A percentile compares a stretch with the other conserved stretches of the same genome.
These are phyloP conservation scores for Drosophila mayaguana DNA, from an alignment of 2,888 invertebrate species.

Conservation along the genomic window DNA sequence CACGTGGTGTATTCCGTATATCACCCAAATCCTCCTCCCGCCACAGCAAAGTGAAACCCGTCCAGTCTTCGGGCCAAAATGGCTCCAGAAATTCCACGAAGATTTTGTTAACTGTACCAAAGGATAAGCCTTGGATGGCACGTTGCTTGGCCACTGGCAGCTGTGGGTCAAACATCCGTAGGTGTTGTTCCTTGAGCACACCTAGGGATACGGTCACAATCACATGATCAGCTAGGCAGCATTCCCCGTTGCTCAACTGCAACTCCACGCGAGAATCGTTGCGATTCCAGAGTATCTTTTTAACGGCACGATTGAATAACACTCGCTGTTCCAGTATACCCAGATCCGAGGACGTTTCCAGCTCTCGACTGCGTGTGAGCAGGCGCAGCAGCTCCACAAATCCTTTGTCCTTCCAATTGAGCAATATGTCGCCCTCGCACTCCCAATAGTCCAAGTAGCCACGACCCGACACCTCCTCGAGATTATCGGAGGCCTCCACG, in stretches of 20 bases:
- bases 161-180: conserved; percentile 85
- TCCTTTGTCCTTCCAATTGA: conserved; percentile 92
- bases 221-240: conserved; percentile 87
- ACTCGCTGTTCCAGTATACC: conserved; percentile 84
- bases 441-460: conserved; percentile 88
- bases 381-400: conserved; percentile 89
- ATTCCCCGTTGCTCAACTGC: conserved; percentile 83
- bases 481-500: conserved; percentile 88
- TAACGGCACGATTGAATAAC: conserved; percentile 73
- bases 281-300: conserved; percentile 80
- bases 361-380: conserved; percentile 85
- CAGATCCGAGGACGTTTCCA: conserved; percentile 53
- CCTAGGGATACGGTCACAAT: conserved; percentile 88
- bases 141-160: conserved; percentile 86
- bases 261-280: conserved; percentile 74
- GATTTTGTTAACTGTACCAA: conserved; percentile 88
- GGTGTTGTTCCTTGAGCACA: conserved; percentile 86
- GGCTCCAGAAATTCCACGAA: conserved; percentile 87
- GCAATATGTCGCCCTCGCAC: conserved; percentile 89
- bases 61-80: conserved; percentile 87
- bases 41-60: conserved; percentile 88
- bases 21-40: conserved; percentile 85
- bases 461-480: conserved; percentile 89
- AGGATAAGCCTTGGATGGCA: conserved; percentile 86
- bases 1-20: conserved; percentile 79